Conservation (phyloP, 2,113 vertebrate genomes). For the Pseudois nayaur region DNA sequence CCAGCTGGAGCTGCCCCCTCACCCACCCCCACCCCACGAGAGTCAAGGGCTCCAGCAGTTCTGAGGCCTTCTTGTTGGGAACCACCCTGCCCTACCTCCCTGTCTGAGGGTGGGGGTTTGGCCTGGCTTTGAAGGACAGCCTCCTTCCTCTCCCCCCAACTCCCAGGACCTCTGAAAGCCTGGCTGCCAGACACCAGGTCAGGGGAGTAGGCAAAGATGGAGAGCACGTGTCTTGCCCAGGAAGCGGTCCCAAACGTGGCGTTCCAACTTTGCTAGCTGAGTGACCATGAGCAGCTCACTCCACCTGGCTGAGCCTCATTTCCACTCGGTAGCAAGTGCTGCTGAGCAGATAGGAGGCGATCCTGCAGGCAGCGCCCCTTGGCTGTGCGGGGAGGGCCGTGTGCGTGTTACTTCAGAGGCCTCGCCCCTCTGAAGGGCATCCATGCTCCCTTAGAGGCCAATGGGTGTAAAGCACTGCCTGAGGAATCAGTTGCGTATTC, state of each 20-base stretch:
- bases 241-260: not conserved
- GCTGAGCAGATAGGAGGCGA: rapidly evolving
- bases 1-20: not conserved
- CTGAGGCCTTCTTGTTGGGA: not conserved
- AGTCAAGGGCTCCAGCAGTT: not conserved
- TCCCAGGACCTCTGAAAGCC: not conserved
- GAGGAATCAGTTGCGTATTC: rapidly evolving
- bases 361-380: rapidly evolving
- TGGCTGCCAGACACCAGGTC: not conserved
- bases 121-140: not conserved
- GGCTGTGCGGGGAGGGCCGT: rapidly evolving
- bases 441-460: not conserved
- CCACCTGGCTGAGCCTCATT: not conserved
- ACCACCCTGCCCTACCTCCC: not conserved
- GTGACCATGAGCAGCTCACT: not conserved
- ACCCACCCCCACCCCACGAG: rapidly evolving
- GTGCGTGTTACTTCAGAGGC: rapidly evolving
- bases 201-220: rapidly evolving
- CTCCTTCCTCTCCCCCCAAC: not conserved
- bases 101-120: rapidly evolving
- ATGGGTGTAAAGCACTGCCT: rapidly evolving
- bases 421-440: not conserved
- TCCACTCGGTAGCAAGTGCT: not conserved
- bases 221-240: rapidly evolving
- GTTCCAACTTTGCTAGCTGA: not conserved